Percentiles rank a stretch among this genome's conserved stretches.
Conservation (phyloP, 1,140 invertebrate species). For the Charaxes varanes region DNA sequence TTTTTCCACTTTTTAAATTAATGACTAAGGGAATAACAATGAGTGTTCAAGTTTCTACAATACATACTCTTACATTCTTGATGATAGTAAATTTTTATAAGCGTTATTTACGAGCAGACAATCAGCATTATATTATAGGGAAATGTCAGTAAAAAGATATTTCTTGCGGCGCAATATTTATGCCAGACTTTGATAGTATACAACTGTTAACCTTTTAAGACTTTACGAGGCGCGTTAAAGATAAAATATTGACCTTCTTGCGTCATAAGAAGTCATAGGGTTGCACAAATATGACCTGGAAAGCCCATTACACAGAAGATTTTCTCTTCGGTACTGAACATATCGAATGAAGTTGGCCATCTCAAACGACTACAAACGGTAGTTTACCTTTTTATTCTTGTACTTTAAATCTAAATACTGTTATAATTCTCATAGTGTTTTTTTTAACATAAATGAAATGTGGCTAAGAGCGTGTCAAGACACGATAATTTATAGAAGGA, state of each 20-base stretch:
- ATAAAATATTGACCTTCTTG: slow-evolving; percentile 24
- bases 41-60: not conserved
- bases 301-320: slow-evolving; percentile 9
- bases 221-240: slow-evolving; percentile 17
- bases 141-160: slow-evolving; percentile 26
- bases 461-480: no score
- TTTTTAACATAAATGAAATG: no score
- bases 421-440: no score
- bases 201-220: slow-evolving; percentile 24
- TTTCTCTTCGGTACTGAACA: slow-evolving; percentile 8
- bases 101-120: slow-evolving; percentile 15
- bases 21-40: not conserved
- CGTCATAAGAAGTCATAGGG: slow-evolving; percentile 22
- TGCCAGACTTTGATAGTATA: slow-evolving; percentile 23
- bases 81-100: slow-evolving; percentile 7
- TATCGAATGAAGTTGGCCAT: not conserved
- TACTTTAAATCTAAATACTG: no score
- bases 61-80: slow-evolving; percentile 2
- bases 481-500: no score
- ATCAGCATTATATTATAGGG: slow-evolving; percentile 21
- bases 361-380: no score
- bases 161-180: slow-evolving; percentile 24
- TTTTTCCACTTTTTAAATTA: not conserved
- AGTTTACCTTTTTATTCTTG: no score
- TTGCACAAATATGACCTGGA: slow-evolving; percentile 22